Conservation (phyloP, 2,797 vertebrate species). For the Caiman crocodilus region DNA sequence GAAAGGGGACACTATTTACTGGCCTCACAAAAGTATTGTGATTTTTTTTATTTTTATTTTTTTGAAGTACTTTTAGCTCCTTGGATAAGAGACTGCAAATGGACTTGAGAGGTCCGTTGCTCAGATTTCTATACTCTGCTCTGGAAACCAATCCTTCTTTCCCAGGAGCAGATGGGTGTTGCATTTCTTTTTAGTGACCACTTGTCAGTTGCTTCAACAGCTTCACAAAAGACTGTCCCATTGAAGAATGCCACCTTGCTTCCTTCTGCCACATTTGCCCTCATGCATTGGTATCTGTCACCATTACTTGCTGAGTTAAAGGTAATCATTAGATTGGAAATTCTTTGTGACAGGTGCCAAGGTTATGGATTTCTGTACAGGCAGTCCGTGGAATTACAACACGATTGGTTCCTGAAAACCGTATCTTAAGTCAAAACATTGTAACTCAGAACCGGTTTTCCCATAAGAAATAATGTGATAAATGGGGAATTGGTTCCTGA, state of each 20-base stretch:
- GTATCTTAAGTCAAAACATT: too few relatives aligned
- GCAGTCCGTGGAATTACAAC: too few relatives aligned
- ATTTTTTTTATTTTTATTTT: too few relatives aligned
- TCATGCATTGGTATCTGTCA: too few relatives aligned
- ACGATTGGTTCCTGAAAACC: too few relatives aligned
- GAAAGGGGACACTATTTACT: background rate
- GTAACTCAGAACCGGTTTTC: too few relatives aligned
- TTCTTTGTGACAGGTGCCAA: too few relatives aligned
- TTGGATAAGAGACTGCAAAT: background rate
- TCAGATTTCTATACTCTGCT: background rate
- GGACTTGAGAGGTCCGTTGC: background rate
- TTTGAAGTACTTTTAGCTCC: background rate
- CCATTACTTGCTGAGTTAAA: too few relatives aligned
- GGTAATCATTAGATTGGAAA: too few relatives aligned
- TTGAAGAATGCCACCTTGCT: fast-evolving
- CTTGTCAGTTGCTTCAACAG: background rate
- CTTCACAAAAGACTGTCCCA: background rate
- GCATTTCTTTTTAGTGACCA: fast-evolving
- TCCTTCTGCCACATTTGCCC: background rate
- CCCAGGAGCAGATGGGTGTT: background rate
- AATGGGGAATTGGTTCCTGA: too few relatives aligned
- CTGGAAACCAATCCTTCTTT: background rate
- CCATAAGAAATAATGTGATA: too few relatives aligned
- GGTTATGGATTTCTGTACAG: too few relatives aligned
- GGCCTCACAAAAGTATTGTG: fast-evolving